Percentiles rank a stretch among this genome's conserved stretches.
Evolutionary conservation across 2,113 vertebrate species (phyloP).

Genomic region (Gopherus flavomarginatus): DNA sequence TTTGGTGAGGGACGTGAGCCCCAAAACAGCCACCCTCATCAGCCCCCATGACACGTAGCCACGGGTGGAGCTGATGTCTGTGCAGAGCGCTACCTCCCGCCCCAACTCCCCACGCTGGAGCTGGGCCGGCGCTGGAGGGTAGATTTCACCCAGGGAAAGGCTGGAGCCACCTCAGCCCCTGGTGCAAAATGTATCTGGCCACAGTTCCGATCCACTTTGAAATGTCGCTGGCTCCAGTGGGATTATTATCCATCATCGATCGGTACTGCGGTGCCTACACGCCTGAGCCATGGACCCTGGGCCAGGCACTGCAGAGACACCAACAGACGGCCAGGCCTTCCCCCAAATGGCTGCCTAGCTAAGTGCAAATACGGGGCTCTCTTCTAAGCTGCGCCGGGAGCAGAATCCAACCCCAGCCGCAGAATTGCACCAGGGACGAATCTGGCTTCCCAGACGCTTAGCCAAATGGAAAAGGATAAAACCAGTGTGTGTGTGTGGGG

Average conservation of each 20-base stretch:
- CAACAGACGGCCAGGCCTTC: not conserved
- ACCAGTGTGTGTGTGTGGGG: too few relatives aligned
- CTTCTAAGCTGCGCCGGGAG: not conserved
- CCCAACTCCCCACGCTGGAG: too few relatives aligned
- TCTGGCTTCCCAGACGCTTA: not conserved
- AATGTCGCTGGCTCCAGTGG: not conserved
- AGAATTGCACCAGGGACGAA: not conserved
- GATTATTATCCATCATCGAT: not conserved
- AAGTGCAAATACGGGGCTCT: not conserved
- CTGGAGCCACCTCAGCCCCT: not conserved
- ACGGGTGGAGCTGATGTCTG: not conserved
- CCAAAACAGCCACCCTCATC: not conserved
- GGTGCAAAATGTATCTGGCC: not conserved
- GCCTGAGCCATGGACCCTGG: too few relatives aligned
- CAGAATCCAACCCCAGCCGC: not conserved
- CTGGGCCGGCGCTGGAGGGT: too few relatives aligned
- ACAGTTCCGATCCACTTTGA: not conserved
- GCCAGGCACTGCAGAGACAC: not conserved
- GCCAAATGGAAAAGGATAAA: not conserved
- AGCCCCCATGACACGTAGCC: too few relatives aligned
- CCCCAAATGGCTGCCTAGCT: not conserved
- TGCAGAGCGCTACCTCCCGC: not conserved
- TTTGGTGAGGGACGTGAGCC: not conserved
- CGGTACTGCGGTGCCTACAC: not conserved
- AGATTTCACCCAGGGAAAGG: not conserved